These are phyloP conservation scores for Drosophila nigricruria DNA, from an alignment of 2,888 invertebrate genomes.

Conservation along the genomic window DNA sequence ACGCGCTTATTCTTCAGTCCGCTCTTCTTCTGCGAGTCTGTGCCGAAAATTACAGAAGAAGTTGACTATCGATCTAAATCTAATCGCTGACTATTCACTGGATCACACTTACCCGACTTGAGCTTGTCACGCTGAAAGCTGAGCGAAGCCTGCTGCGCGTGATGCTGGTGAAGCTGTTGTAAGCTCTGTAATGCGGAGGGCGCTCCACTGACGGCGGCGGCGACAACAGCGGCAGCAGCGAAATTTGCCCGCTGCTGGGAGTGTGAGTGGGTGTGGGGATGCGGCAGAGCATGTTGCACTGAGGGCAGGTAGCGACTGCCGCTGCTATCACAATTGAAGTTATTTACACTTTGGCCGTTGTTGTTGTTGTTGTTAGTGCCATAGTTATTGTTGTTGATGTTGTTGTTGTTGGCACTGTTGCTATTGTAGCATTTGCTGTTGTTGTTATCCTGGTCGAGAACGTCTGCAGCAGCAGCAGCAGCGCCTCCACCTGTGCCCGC, in stretches of 20 bases:
- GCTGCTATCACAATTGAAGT: conserved; percentile 84
- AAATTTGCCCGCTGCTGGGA: conserved; percentile 74
- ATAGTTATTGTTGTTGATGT: conserved; percentile 47
- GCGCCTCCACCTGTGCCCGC: conserved; percentile 26
- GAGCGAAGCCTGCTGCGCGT: conserved; percentile 82
- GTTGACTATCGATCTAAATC: not conserved
- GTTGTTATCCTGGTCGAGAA: conserved; percentile 63
- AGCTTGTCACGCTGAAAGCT: conserved; percentile 83
- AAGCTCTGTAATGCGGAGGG: conserved; percentile 85
- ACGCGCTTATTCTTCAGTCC: conserved; percentile 92
- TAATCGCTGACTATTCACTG: not conserved
- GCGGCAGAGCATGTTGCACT: conserved; percentile 54
- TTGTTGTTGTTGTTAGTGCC: conserved; percentile 45
- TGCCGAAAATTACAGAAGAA: not conserved
- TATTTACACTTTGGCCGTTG: conserved; percentile 75
- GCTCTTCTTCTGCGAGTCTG: conserved; percentile 85
- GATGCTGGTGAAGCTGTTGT: conserved; percentile 85
- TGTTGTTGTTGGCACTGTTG: conserved; percentile 50
- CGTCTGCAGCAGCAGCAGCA: conserved; percentile 22
- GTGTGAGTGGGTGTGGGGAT: conserved; percentile 57
- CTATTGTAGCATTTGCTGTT: conserved; percentile 57
- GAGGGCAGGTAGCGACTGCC: conserved; percentile 73
- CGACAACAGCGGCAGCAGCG: conserved; percentile 77
- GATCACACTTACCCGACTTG: conserved; percentile 77
- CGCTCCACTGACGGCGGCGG: conserved; percentile 74